phyloP scores from a whole-genome alignment of 2,113 vertebrate species.

The Oplegnathus fasciatus region DNA sequence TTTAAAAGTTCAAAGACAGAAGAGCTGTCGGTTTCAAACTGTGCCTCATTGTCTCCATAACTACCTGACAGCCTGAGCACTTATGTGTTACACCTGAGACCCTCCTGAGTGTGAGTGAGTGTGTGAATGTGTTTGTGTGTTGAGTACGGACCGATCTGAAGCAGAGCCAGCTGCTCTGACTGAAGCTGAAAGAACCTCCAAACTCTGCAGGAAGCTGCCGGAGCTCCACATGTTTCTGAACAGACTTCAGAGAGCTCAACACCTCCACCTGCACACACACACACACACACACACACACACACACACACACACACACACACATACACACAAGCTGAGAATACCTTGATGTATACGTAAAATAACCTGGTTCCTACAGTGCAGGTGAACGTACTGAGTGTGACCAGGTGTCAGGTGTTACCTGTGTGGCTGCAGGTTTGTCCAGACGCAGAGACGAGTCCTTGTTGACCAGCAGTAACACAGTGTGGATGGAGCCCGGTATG shows the following conservation, averaged over 20 bases:
- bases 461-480: conserved; percentile 87
- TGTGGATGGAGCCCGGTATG: conserved; percentile 85
- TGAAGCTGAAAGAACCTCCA: conserved; percentile 90
- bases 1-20: no score
- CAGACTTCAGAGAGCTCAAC: conserved; percentile 87
- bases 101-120: neutral
- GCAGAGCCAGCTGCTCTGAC: conserved; percentile 90
- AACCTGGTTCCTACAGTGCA: no score
- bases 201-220: conserved; percentile 87
- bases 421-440: conserved; percentile 83
- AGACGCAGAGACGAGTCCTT: conserved; percentile 81
- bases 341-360: no score
- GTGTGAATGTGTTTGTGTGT: conserved; percentile 1
- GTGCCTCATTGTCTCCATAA: no score
- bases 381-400: no score
- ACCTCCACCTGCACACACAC: conserved; percentile 86
- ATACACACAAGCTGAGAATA: neutral
- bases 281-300: conserved; percentile 16
- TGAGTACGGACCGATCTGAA: conserved; percentile 90
- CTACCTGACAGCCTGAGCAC: no score
- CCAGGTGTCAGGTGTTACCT: conserved; percentile 82
- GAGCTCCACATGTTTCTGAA: conserved; percentile 89
- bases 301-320: conserved; percentile 11
- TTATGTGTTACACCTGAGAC: no score
- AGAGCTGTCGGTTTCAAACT: no score